These are phyloP conservation scores for Ornithorhynchus anatinus DNA, from an alignment of 2,113 vertebrate species.

Conservation along the genomic window DNA sequence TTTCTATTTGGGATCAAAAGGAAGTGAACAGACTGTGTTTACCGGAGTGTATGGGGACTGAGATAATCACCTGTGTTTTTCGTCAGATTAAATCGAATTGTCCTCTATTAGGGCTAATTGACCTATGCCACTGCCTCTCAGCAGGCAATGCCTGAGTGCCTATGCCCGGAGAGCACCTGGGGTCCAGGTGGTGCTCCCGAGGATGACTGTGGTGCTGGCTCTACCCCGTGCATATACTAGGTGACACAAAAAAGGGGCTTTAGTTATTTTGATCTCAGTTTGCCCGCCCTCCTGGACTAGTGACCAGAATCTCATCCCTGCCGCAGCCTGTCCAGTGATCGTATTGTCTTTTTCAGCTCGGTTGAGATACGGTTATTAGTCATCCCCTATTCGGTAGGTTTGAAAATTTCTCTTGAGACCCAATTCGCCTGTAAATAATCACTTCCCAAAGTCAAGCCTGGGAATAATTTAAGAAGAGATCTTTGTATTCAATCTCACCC, in stretches of 20 bases:
- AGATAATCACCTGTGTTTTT: too few relatives aligned
- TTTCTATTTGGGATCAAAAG: neutral
- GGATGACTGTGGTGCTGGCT: too few relatives aligned
- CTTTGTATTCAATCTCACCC: neutral
- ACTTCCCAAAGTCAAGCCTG: neutral
- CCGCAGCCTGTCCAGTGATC: too few relatives aligned
- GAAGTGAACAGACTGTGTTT: neutral
- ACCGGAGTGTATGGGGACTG: neutral
- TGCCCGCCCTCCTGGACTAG: neutral
- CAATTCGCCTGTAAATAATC: neutral
- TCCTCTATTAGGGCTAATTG: too few relatives aligned
- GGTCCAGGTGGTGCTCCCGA: too few relatives aligned
- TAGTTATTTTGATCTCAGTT: neutral
- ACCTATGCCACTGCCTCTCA: neutral
- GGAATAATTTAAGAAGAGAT: neutral
- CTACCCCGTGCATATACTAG: too few relatives aligned
- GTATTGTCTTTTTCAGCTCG: conserved; percentile 24
- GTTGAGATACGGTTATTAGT: neutral
- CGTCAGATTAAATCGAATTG: neutral
- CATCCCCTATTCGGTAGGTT: neutral
- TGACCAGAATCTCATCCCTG: too few relatives aligned
- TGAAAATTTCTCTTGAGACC: neutral
- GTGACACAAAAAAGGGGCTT: too few relatives aligned
- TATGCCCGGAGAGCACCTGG: too few relatives aligned
- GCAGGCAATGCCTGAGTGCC: too few relatives aligned